Evolutionary conservation across 2,113 vertebrate genomes (phyloP).

Genomic region (Gadus chalcogrammus): DNA sequence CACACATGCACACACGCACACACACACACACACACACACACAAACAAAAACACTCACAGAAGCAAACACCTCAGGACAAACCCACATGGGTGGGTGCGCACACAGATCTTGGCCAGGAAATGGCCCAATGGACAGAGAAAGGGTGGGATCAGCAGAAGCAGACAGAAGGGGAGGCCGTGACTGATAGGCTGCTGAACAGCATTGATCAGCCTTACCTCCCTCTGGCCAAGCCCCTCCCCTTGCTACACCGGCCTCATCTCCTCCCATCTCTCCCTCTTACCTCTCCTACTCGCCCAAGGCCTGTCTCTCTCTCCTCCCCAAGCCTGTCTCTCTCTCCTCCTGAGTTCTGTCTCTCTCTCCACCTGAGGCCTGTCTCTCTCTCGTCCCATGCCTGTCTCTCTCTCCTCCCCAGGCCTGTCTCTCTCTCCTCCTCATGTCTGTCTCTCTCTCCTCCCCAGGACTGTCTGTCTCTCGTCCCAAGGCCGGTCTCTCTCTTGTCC

Average conservation of each 20-base stretch:
- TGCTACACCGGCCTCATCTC: conserved; percentile 40
- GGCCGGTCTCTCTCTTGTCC: conserved; percentile 12
- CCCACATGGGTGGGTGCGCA: not conserved
- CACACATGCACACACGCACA: no score
- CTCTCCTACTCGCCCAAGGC: conserved; percentile 15
- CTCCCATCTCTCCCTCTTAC: conserved; percentile 22
- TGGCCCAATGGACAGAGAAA: conserved; percentile 67
- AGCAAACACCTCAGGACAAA: conserved; percentile 13
- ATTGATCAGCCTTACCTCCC: conserved; percentile 70
- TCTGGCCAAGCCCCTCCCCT: conserved; percentile 35
- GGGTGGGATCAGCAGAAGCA: conserved; percentile 72
- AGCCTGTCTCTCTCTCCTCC: conserved; percentile 9
- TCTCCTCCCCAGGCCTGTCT: not conserved
- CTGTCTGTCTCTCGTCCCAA: conserved; percentile 45
- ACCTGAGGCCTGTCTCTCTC: not conserved
- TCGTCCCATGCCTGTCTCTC: conserved; percentile 5
- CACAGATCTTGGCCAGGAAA: conserved; percentile 59
- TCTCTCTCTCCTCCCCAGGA: not conserved
- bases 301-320: conserved; percentile 10
- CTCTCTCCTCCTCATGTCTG: not conserved
- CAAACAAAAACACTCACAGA: conserved; percentile 23
- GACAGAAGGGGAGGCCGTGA: conserved; percentile 67
- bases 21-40: no score
- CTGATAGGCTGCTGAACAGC: conserved; percentile 68
- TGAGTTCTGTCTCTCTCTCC: not conserved